Percentiles rank a stretch among this genome's conserved stretches.
Conservation (phyloP, 2,113 vertebrate species). For the Rousettus leschenaultii region DNA sequence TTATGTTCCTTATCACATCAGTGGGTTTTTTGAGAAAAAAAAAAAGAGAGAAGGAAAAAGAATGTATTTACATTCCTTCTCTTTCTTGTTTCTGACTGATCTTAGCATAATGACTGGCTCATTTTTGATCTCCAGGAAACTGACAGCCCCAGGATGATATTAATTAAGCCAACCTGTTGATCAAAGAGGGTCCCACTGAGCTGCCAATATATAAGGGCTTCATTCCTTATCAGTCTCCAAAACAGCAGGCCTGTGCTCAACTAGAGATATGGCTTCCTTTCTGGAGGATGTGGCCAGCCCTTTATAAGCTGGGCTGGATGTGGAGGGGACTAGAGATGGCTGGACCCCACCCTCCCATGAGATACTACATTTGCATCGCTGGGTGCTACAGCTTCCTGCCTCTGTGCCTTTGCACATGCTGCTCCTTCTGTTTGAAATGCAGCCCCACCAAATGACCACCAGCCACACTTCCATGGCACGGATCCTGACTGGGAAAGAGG, state of each 20-base stretch:
- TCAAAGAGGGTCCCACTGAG: slow-evolving; percentile 57
- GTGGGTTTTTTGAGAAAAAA: not conserved
- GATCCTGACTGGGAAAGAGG: not conserved
- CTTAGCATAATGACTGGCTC: slow-evolving; percentile 14
- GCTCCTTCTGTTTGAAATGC: not conserved
- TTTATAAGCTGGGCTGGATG: not conserved
- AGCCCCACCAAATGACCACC: not conserved
- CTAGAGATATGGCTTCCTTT: fast-evolving
- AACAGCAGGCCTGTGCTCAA: not conserved
- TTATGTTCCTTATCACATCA: slow-evolving; percentile 70
- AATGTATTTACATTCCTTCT: slow-evolving; percentile 74
- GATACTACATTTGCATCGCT: fast-evolving
- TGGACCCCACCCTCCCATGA: fast-evolving
- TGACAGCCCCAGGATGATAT: slow-evolving; percentile 67
- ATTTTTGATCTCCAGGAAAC: slow-evolving; percentile 69
- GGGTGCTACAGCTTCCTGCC: not conserved
- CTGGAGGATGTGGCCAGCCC: not conserved
- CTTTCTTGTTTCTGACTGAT: slow-evolving; percentile 71
- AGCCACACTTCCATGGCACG: not conserved
- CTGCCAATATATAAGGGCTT: not conserved
- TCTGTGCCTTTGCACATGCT: not conserved
- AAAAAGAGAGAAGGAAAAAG: not conserved
- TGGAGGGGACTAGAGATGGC: fast-evolving
- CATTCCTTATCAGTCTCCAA: not conserved
- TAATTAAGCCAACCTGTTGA: slow-evolving; percentile 80